Percentiles rank a stretch among this genome's conserved stretches.
Evolutionary conservation across 2,888 invertebrate species (phyloP).

Genomic region (Scaptomyza caliginosa): DNA sequence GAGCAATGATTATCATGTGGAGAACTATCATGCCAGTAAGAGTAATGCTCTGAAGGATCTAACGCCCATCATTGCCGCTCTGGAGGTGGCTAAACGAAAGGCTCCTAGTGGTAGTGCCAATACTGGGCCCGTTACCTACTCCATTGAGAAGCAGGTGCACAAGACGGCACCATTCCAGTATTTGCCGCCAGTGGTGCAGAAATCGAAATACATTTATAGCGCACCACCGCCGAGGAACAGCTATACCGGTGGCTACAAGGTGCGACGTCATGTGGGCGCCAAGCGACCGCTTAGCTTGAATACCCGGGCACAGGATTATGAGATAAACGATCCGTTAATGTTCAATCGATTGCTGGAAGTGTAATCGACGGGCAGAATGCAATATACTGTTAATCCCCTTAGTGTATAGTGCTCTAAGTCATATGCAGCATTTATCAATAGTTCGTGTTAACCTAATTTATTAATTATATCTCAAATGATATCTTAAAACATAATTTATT

Average conservation of each 20-base stretch:
- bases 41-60: constrained; percentile 71
- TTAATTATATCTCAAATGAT: constrained; percentile 49
- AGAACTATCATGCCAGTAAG: constrained; percentile 70
- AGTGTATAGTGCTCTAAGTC: constrained; percentile 75
- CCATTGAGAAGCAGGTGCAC: constrained; percentile 80
- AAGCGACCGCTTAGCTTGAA: constrained; percentile 16
- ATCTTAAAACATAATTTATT: constrained; percentile 38
- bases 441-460: constrained; percentile 61
- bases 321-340: constrained; percentile 76
- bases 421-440: constrained; percentile 66
- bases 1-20: constrained; percentile 65
- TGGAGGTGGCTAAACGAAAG: constrained; percentile 79
- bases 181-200: constrained; percentile 77
- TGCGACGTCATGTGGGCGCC: constrained; percentile 65
- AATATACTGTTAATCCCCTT: constrained; percentile 13
- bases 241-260: constrained; percentile 67
- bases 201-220: constrained; percentile 78
- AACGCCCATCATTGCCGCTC: constrained; percentile 79
- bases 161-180: constrained; percentile 68
- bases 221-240: constrained; percentile 61
- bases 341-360: constrained; percentile 75
- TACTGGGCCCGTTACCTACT: constrained; percentile 61
- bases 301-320: constrained; percentile 64
- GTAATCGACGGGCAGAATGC: constrained; percentile 20
- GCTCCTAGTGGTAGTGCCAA: constrained; percentile 24